A percentile compares a stretch with the other conserved stretches of the same genome.
Evolutionary conservation across 2,113 vertebrate genomes (phyloP).

Genomic region (Diglossa brunneiventris): DNA sequence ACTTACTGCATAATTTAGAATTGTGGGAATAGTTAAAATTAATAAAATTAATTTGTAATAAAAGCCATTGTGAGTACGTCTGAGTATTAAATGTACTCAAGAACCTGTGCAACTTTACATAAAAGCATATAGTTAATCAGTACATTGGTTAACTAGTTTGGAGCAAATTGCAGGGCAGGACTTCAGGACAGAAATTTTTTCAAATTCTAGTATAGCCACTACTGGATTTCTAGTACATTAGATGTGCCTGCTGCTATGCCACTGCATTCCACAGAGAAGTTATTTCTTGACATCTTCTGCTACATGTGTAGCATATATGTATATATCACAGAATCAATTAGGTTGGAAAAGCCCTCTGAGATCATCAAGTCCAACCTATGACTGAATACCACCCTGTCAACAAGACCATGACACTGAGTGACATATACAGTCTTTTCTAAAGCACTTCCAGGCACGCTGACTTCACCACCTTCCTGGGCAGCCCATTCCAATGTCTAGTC

Average conservation of each 20-base stretch:
- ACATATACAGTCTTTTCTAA: not conserved
- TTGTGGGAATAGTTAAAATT: not conserved
- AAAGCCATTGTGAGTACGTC: not conserved
- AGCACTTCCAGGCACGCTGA: not conserved
- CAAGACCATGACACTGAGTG: not conserved
- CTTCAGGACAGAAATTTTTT: not conserved
- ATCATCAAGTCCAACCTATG: not conserved
- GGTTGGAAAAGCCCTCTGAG: not conserved
- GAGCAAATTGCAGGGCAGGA: not conserved
- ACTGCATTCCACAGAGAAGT: not conserved
- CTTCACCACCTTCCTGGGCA: too few species aligned
- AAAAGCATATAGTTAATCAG: not conserved
- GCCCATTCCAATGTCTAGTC: not conserved
- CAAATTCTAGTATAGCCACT: not conserved
- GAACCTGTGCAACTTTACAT: not conserved
- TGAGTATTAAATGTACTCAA: not conserved
- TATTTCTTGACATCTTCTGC: not conserved
- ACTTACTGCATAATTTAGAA: not conserved
- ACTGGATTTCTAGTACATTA: not conserved
- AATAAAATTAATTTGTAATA: not conserved
- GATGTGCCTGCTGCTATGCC: not conserved
- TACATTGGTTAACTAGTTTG: not conserved
- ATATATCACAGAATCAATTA: not conserved
- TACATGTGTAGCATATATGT: not conserved
- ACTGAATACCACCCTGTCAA: not conserved